Conservation (phyloP, 2,797 vertebrate genomes). For the Lithobates sylvaticus region DNA sequence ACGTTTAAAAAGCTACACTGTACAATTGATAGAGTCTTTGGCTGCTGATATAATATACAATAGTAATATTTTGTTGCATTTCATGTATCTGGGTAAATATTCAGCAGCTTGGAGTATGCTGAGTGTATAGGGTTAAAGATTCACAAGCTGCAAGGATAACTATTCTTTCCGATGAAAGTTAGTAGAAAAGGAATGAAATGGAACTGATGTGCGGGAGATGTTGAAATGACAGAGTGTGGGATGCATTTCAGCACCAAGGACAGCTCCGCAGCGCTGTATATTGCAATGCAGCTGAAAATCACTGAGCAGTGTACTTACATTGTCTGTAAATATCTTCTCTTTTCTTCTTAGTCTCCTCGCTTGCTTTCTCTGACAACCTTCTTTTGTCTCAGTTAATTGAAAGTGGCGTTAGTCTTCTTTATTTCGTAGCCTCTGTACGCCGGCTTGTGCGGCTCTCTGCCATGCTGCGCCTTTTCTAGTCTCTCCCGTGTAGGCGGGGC, state of each 20-base stretch:
- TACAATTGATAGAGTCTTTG: too few species aligned
- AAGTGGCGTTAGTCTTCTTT: constrained; percentile 50
- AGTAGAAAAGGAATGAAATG: not conserved
- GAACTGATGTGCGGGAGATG: not conserved
- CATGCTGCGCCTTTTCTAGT: constrained; percentile 72
- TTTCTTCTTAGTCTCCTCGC: constrained; percentile 11
- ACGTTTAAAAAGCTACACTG: too few species aligned
- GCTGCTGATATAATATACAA: too few species aligned
- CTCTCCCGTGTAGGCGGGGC: constrained; percentile 74
- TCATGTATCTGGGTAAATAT: too few species aligned
- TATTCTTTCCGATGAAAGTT: too few species aligned
- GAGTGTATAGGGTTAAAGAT: too few species aligned
- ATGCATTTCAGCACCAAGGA: constrained; percentile 44
- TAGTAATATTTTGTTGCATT: too few species aligned
- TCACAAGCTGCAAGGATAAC: too few species aligned
- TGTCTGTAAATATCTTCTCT: constrained; percentile 35
- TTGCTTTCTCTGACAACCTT: constrained; percentile 21
- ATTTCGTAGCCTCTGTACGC: constrained; percentile 44
- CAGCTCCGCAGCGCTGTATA: constrained; percentile 15
- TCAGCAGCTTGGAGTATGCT: too few species aligned
- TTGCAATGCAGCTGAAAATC: not conserved
- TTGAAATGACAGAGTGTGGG: not conserved
- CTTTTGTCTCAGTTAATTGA: constrained; percentile 38
- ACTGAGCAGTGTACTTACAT: constrained; percentile 36
- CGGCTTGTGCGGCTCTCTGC: constrained; percentile 62